phyloP scores from a whole-genome alignment of 2,797 vertebrate species.

The Coregonus sp. region DNA sequence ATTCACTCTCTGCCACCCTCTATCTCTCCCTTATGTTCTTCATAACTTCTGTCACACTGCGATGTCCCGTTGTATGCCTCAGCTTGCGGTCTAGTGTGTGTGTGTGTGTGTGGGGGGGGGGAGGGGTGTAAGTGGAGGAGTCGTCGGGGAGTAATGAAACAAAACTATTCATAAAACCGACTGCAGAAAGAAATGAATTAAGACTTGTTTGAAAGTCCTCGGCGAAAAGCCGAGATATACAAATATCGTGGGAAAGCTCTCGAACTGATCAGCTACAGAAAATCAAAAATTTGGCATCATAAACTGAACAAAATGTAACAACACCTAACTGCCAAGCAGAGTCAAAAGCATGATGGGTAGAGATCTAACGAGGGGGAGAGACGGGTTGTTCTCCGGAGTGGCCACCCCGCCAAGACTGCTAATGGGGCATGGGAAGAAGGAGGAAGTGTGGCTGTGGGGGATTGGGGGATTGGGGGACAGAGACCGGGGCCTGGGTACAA shows the following conservation, averaged over 20 bases:
- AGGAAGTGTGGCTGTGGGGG: conserved; percentile 3
- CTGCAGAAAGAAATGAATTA: neutral
- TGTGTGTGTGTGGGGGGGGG: neutral
- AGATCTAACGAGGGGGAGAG: neutral
- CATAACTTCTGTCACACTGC: neutral
- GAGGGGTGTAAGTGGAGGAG: too few species aligned
- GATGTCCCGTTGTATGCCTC: neutral
- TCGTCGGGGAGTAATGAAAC: too few species aligned
- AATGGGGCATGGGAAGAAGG: conserved; percentile 7
- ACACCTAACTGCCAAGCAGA: too few species aligned
- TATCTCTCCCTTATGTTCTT: neutral
- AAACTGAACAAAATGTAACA: too few species aligned
- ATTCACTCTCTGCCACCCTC: neutral
- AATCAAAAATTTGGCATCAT: neutral
- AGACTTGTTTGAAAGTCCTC: neutral
- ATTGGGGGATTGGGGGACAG: too few species aligned
- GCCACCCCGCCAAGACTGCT: conserved; percentile 4
- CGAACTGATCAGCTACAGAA: neutral
- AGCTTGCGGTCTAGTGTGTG: neutral
- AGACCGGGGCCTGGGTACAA: neutral
- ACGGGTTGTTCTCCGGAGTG: too few species aligned
- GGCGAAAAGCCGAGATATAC: too few species aligned
- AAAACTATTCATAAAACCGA: neutral
- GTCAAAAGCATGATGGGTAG: too few species aligned
- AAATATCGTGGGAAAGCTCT: neutral